phyloP scores from a whole-genome alignment of 2,113 vertebrate genomes.

The Alethe castanea region DNA sequence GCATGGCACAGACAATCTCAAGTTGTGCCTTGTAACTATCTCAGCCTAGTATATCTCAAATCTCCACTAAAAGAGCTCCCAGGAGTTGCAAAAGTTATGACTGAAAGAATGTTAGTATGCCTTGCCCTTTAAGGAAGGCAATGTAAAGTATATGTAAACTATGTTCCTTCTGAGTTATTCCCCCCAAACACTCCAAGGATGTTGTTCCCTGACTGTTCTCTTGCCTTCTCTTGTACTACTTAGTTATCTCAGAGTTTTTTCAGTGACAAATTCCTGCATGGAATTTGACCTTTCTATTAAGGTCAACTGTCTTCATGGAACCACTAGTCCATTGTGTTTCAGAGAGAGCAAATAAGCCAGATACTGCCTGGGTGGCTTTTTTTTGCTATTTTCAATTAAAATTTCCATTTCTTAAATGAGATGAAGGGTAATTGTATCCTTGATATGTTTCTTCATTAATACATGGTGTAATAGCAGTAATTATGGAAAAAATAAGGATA shows the following conservation, averaged over 20 bases:
- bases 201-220: background rate
- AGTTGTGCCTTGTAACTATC: slow-evolving; percentile 3
- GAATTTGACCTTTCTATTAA: background rate
- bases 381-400: background rate
- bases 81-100: background rate
- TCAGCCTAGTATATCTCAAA: background rate
- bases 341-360: background rate
- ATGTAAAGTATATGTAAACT: background rate
- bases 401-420: background rate
- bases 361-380: background rate
- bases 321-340: background rate
- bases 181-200: background rate
- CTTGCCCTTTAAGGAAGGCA: slow-evolving; percentile 2
- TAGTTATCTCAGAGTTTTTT: background rate
- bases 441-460: background rate
- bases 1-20: background rate
- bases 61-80: background rate
- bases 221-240: background rate
- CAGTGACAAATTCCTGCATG: background rate
- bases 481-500: background rate
- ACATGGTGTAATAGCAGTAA: background rate
- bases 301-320: background rate
- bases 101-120: background rate
- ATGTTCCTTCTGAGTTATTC: slow-evolving; percentile 20
- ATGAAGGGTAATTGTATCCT: background rate